Conservation (phyloP, 2,113 vertebrate genomes). For the Nothobranchius kuhntae region DNA sequence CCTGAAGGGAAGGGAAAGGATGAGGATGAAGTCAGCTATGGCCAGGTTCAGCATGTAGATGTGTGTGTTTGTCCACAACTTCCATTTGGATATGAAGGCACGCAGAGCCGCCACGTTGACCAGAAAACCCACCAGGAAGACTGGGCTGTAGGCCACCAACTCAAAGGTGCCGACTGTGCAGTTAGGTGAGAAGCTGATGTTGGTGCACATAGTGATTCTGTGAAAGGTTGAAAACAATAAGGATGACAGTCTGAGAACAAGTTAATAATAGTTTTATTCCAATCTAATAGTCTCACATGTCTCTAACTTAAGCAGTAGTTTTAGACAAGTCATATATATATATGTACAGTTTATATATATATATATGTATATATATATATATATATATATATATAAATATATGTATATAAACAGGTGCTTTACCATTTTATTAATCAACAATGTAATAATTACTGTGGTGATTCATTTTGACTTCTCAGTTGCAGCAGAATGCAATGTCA, state of each 20-base stretch:
- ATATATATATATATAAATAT: too few relatives aligned
- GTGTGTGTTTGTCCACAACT: slow-evolving; percentile 70
- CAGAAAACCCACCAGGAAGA: slow-evolving; percentile 64
- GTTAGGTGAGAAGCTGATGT: background rate
- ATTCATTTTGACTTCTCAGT: too few relatives aligned
- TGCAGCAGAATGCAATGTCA: too few relatives aligned
- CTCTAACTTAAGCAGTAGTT: too few relatives aligned
- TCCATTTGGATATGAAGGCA: slow-evolving; percentile 39
- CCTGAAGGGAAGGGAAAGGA: slow-evolving; percentile 71
- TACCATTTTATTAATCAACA: too few relatives aligned
- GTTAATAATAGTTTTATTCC: too few relatives aligned
- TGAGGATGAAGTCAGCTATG: slow-evolving; percentile 60
- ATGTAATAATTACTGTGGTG: too few relatives aligned
- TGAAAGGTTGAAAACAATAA: background rate
- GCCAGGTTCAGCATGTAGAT: slow-evolving; percentile 75
- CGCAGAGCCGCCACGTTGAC: slow-evolving; percentile 62
- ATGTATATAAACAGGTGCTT: too few relatives aligned
- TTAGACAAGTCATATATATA: too few relatives aligned
- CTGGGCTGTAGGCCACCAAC: slow-evolving; percentile 41
- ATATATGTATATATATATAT: too few relatives aligned
- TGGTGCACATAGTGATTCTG: slow-evolving; percentile 13
- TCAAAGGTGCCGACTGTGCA: background rate
- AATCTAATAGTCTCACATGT: too few relatives aligned
- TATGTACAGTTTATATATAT: too few relatives aligned
- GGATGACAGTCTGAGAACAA: background rate